phyloP scores from a whole-genome alignment of 1,140 invertebrate species.

The Drosophila micromelanica region DNA sequence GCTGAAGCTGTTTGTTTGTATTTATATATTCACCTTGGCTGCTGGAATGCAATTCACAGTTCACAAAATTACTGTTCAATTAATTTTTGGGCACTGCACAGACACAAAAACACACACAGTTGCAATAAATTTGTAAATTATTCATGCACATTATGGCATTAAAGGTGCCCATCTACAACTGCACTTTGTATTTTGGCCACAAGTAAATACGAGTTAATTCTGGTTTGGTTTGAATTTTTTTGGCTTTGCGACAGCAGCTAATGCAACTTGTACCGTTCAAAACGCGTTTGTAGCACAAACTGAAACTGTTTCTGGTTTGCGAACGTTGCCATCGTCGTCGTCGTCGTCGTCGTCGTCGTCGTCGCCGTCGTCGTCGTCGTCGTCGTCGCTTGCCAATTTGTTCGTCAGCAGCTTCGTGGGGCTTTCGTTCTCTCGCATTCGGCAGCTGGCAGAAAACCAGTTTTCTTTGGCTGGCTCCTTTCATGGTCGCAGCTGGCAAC shows the following conservation, averaged over 20 bases:
- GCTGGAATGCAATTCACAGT: constrained; percentile 15
- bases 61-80: constrained; percentile 1
- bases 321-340: not conserved
- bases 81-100: constrained; percentile 12
- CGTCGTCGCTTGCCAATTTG: constrained; percentile 10
- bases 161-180: not conserved
- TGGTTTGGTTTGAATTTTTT: constrained; percentile 29
- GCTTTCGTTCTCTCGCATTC: constrained; percentile 12
- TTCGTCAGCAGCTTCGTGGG: not conserved
- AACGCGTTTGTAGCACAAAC: constrained; percentile 76
- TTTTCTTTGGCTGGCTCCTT: constrained; percentile 29
- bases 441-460: constrained; percentile 42
- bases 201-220: constrained; percentile 40
- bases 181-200: constrained; percentile 25
- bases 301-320: constrained; percentile 58
- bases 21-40: constrained; percentile 35
- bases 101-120: not conserved
- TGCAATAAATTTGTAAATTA: constrained; percentile 11
- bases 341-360: not conserved
- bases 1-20: not conserved
- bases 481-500: constrained; percentile 45
- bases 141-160: constrained; percentile 15
- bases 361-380: not conserved
- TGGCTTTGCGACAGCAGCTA: constrained; percentile 21
- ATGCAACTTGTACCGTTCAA: constrained; percentile 67